phyloP scores from a whole-genome alignment of 1,140 invertebrate genomes.

The Dryas iulia region DNA sequence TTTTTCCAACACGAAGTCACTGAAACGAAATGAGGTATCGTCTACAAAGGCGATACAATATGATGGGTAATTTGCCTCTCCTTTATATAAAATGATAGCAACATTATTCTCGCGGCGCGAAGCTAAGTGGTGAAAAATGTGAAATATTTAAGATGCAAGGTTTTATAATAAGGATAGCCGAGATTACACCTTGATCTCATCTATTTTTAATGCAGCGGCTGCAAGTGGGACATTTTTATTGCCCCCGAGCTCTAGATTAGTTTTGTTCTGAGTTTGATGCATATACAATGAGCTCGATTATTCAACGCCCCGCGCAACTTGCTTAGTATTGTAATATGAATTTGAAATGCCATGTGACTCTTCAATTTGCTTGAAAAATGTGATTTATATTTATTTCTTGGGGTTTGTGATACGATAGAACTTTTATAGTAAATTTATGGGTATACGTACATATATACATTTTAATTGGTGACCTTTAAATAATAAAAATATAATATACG shows the following conservation, averaged over 20 bases:
- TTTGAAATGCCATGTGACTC: slow-evolving; percentile 50
- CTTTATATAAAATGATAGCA: slow-evolving; percentile 57
- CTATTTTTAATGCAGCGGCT: slow-evolving; percentile 70
- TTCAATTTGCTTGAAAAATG: slow-evolving; percentile 9
- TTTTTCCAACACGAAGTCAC: slow-evolving; percentile 21
- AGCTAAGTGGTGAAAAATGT: slow-evolving; percentile 65
- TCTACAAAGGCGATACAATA: slow-evolving; percentile 21
- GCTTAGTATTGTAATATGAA: slow-evolving; percentile 65
- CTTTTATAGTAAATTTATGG: no score
- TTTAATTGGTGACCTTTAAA: no score
- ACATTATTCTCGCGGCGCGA: slow-evolving; percentile 52
- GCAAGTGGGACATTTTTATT: slow-evolving; percentile 77
- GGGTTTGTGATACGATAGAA: no score
- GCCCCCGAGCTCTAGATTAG: slow-evolving; percentile 72
- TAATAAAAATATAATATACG: no score
- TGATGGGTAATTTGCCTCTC: slow-evolving; percentile 27
- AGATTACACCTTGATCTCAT: slow-evolving; percentile 77
- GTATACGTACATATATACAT: no score
- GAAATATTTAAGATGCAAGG: slow-evolving; percentile 71
- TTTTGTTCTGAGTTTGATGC: slow-evolving; percentile 79
- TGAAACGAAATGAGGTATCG: slow-evolving; percentile 19
- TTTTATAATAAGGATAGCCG: slow-evolving; percentile 73
- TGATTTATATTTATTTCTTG: not conserved
- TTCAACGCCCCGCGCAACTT: slow-evolving; percentile 63
- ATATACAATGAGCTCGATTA: slow-evolving; percentile 78